These are phyloP conservation scores for Fragum fragum DNA, from an alignment of 2,888 invertebrate species.

Conservation along the genomic window DNA sequence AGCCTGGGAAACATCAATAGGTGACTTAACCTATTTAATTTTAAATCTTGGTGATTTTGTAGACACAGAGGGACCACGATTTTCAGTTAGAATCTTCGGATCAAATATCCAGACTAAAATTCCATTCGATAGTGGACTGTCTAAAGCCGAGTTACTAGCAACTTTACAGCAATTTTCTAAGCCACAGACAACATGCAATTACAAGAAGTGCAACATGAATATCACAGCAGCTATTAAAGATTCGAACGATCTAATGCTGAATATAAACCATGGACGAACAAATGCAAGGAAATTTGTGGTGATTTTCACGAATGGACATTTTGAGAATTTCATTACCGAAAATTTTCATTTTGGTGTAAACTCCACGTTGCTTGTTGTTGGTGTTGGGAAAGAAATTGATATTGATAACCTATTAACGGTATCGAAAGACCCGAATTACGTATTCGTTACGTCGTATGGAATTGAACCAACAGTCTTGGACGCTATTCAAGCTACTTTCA, in stretches of 20 bases:
- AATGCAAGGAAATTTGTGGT: conserved; percentile 27
- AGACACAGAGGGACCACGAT: neutral
- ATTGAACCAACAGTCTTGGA: neutral
- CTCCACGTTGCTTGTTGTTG: neutral
- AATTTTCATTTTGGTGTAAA: neutral
- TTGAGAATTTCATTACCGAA: neutral
- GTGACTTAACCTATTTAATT: conserved; percentile 31
- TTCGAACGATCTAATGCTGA: neutral
- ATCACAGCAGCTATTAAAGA: neutral
- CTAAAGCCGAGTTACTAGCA: neutral
- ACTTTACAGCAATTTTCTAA: neutral
- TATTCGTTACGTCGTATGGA: conserved; percentile 8
- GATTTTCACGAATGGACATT: conserved; percentile 19
- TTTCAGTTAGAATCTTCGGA: neutral
- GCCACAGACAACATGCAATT: neutral
- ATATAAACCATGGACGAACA: neutral
- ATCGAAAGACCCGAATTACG: neutral
- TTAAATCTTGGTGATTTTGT: neutral
- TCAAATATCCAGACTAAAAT: neutral
- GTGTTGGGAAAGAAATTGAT: neutral
- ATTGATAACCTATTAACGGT: neutral
- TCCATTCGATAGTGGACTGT: neutral
- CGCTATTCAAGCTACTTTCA: neutral
- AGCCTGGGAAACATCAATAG: conserved; percentile 9
- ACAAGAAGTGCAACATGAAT: neutral